Base-by-base conservation (phyloP, 2,888 invertebrate genomes). In the Synergus gifuensis region DNA sequence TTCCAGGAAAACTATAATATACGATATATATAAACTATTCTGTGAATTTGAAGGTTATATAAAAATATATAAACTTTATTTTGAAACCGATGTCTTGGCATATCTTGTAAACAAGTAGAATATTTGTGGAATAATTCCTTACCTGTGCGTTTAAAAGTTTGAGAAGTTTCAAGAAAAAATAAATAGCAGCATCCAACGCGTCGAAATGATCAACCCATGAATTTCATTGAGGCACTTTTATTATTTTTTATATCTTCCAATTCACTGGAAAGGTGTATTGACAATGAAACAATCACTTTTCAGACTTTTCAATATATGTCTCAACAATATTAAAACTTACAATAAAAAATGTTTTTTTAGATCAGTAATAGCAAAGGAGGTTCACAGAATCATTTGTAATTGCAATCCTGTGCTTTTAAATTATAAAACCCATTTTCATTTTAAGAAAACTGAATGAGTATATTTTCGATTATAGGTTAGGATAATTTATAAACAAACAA, bases 401-500 rank as follows among this genome's bases (percentile, higher is more conserved):
- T 73, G 8, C 28, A n/a, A 9, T 9, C n/a, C 22, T 12, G 46
- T 14, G 22, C 44, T 44, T 44, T 12, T 18, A 49, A 28, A 49
- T 9, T 28, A 28, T 16, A 16, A 36, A 36, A 28, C n/a, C 36
- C n/a, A 36, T 54, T 8, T 44, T 49, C 1, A 16, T 73, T 73
- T 46, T 22, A n/a, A 36, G n/a, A 54, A 54, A 54, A 28, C 28
- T 36, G 22, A 9, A 36, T 22, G 28, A 49, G 14, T 49, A 36
- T 9, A 2, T 54, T 73, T n/a, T 16, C 7, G 28, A 40, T 46
- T 28, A 28, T 28, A 73, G 49, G 54, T 73, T 54, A 54, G 14
- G 16, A 49, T 28, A 16, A 54, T 54, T 73, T 73, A 73, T 73
- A 73, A 73, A 73, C 69, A 69, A 69, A 49, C 36, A 73, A 36